Evolutionary conservation across 2,888 invertebrate species (phyloP).

Genomic region (Erannis defoliaria): DNA sequence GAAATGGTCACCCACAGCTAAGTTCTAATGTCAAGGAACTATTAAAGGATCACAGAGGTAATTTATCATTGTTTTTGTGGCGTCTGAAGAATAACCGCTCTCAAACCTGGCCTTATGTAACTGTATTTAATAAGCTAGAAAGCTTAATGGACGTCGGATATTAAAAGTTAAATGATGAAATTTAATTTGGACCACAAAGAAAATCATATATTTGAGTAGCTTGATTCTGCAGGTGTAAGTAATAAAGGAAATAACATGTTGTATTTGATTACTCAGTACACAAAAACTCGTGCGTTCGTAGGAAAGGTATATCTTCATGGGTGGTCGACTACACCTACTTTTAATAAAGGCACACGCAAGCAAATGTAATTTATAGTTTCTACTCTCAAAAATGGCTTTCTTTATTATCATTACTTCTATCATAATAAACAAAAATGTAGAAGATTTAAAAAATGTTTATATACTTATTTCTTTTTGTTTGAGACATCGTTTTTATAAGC

Average conservation of each 20-base stretch:
- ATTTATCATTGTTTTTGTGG: constrained; percentile 80
- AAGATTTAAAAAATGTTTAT: background rate
- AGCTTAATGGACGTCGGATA: constrained; percentile 16
- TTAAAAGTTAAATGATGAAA: constrained; percentile 24
- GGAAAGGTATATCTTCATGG: constrained; percentile 44
- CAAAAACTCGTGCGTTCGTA: constrained; percentile 30
- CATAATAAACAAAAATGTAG: constrained; percentile 2
- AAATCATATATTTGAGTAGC: constrained; percentile 17
- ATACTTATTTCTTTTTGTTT: background rate
- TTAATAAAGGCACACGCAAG: constrained; percentile 44
- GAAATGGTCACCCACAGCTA: constrained; percentile 55
- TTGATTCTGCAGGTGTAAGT: constrained; percentile 32
- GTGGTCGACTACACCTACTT: constrained; percentile 43
- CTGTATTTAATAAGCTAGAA: constrained; percentile 61
- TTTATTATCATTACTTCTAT: constrained; percentile 8
- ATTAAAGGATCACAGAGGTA: constrained; percentile 62
- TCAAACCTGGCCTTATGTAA: constrained; percentile 61
- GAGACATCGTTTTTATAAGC: background rate
- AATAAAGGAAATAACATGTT: constrained; percentile 38
- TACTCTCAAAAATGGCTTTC: constrained; percentile 33
- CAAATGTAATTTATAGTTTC: constrained; percentile 41
- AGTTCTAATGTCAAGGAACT: constrained; percentile 67
- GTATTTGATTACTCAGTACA: constrained; percentile 28
- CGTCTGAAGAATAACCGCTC: constrained; percentile 58
- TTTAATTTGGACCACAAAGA: constrained; percentile 32